These are phyloP conservation scores for Icerya purchasi DNA, from an alignment of 2,888 invertebrate genomes.

Conservation along the genomic window DNA sequence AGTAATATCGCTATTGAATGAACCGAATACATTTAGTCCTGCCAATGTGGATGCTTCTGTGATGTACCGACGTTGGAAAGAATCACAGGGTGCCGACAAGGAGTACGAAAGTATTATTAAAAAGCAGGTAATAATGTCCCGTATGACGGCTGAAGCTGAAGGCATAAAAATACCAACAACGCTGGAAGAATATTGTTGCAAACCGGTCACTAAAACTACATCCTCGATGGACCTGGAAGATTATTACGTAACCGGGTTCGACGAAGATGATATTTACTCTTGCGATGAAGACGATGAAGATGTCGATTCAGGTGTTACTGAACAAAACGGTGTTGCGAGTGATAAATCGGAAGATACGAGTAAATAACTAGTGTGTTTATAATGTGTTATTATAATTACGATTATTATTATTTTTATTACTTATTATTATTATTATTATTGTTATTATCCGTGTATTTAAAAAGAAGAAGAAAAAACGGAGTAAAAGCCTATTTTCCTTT, in stretches of 20 bases:
- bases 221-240: slow-evolving; percentile 69
- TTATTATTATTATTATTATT: too few species aligned
- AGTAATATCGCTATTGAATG: slow-evolving; percentile 94
- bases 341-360: too few species aligned
- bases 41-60: slow-evolving; percentile 99
- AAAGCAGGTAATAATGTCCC: slow-evolving; percentile 89
- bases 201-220: slow-evolving; percentile 73
- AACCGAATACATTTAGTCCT: slow-evolving; percentile 97
- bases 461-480: too few species aligned
- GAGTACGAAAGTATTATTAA: slow-evolving; percentile 98
- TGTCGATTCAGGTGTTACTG: slow-evolving; percentile 77
- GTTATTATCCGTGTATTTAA: too few species aligned
- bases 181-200: slow-evolving; percentile 94
- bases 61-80: slow-evolving; percentile 97
- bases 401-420: too few species aligned
- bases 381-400: too few species aligned
- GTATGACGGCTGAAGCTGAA: slow-evolving; percentile 86
- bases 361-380: too few species aligned
- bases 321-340: slow-evolving; percentile 32
- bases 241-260: slow-evolving; percentile 89
- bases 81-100: slow-evolving; percentile 91
- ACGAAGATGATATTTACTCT: slow-evolving; percentile 43
- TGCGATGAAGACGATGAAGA: slow-evolving; percentile 50
- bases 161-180: slow-evolving; percentile 92
- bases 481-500: too few species aligned